phyloP scores from a whole-genome alignment of 2,888 invertebrate species.

The Polia nebulosa region DNA sequence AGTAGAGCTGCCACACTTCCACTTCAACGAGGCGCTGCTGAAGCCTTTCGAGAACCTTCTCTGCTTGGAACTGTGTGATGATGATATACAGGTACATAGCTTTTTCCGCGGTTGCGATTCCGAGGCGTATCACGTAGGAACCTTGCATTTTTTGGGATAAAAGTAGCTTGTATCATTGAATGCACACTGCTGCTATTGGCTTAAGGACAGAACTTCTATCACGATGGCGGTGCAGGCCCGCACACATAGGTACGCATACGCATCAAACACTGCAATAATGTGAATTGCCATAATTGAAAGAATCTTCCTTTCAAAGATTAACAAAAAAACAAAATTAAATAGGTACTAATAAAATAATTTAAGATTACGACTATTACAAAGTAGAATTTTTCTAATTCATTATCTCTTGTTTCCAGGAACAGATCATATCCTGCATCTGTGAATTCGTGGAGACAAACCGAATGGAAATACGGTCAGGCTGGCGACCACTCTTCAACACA shows the following conservation, averaged over 20 bases:
- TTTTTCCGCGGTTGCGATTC: background rate
- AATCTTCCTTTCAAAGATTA: no score
- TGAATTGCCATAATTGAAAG: background rate
- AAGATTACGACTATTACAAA: background rate
- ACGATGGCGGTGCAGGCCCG: no score
- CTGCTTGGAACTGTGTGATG: slow-evolving; percentile 97
- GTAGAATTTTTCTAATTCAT: background rate
- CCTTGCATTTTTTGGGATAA: background rate
- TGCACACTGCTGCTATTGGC: no score
- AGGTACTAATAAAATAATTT: no score
- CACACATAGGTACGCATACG: no score
- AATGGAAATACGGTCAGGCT: slow-evolving; percentile 98
- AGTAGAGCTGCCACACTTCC: slow-evolving; percentile 97
- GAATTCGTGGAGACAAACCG: slow-evolving; percentile 98
- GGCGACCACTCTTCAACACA: slow-evolving; percentile 98
- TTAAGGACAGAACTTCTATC: no score
- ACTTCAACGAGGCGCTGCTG: slow-evolving; percentile 98
- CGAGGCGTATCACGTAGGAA: background rate
- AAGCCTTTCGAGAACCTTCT: slow-evolving; percentile 98
- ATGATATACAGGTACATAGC: slow-evolving; percentile 95
- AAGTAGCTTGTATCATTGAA: background rate
- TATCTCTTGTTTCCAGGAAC: slow-evolving; percentile 91
- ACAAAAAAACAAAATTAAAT: no score
- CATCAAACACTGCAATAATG: no score
- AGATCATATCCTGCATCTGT: slow-evolving; percentile 98